Evolutionary conservation across 2,888 invertebrate genomes (phyloP).

Genomic region (Dexiosoma caninum): DNA sequence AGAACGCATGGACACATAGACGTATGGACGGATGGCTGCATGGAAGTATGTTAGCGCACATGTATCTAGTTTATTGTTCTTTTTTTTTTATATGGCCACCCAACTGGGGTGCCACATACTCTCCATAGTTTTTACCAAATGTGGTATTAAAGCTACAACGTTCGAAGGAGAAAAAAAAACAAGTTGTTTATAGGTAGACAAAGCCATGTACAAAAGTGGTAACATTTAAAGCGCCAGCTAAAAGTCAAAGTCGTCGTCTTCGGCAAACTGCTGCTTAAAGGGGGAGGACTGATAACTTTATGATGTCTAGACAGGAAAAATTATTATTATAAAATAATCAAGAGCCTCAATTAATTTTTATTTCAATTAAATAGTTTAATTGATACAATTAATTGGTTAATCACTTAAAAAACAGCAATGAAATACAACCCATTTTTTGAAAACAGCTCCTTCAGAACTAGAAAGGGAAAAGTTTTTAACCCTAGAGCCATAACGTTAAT

Average conservation of each 20-base stretch:
- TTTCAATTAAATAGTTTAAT: no score
- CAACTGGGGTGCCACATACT: constrained; percentile 55
- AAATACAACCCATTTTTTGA: no score
- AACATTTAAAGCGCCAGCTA: constrained; percentile 59
- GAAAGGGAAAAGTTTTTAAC: no score
- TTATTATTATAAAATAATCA: no score
- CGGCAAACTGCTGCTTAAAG: no score
- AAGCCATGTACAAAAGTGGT: constrained; percentile 53
- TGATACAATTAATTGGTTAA: no score
- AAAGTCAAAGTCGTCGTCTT: constrained; percentile 56
- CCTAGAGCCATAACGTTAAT: no score
- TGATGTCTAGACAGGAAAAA: no score
- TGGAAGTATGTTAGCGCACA: constrained; percentile 48
- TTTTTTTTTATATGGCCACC: constrained; percentile 42
- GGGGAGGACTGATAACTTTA: not conserved
- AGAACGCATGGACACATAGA: constrained; percentile 15
- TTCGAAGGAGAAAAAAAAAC: not conserved
- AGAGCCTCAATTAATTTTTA: no score
- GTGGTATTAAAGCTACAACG: not conserved
- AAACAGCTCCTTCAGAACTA: no score
- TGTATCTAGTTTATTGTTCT: constrained; percentile 7
- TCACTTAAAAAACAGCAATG: no score
- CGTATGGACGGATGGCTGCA: not conserved
- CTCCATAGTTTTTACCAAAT: constrained; percentile 28
- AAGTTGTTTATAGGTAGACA: constrained; percentile 17